These are phyloP conservation scores for Cinara cedri DNA, from an alignment of 2,888 invertebrate genomes.

Conservation along the genomic window DNA sequence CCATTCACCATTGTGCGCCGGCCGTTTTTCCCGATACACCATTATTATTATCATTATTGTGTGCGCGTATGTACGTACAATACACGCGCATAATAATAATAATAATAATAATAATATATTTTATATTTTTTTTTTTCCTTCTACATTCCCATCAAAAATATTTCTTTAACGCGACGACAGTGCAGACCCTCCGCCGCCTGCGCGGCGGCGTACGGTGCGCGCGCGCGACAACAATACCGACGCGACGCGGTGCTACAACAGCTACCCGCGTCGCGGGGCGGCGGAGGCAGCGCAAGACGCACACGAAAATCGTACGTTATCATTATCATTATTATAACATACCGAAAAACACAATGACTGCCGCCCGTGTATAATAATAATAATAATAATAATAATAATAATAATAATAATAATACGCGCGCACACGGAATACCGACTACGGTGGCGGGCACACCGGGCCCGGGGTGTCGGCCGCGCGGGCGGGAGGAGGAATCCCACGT, in stretches of 20 bases:
- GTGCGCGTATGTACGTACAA: not conserved
- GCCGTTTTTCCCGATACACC: conserved; percentile 28
- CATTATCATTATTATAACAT: not conserved
- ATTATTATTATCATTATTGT: conserved; percentile 10
- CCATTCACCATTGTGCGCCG: conserved; percentile 35
- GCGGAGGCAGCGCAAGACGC: not conserved
- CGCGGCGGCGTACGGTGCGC: not conserved
- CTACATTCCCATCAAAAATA: conserved; percentile 16
- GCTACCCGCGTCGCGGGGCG: not conserved
- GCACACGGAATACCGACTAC: conserved; percentile 9
- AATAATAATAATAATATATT: too few species aligned
- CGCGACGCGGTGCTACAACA: too few species aligned
- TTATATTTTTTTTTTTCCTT: conserved; percentile 20
- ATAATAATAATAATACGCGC: not conserved
- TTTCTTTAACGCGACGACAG: conserved; percentile 38
- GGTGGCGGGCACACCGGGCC: not conserved
- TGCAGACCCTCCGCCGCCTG: not conserved
- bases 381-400: not conserved
- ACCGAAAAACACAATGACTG: conserved; percentile 16
- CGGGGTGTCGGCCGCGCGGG: conserved; percentile 18
- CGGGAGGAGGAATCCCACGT: conserved; percentile 36
- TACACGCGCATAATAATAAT: not conserved
- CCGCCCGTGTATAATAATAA: not conserved
- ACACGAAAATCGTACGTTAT: not conserved
- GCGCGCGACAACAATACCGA: conserved; percentile 7